Evolutionary conservation across 1,140 invertebrate genomes (phyloP).

Genomic region (Orius laevigatus): DNA sequence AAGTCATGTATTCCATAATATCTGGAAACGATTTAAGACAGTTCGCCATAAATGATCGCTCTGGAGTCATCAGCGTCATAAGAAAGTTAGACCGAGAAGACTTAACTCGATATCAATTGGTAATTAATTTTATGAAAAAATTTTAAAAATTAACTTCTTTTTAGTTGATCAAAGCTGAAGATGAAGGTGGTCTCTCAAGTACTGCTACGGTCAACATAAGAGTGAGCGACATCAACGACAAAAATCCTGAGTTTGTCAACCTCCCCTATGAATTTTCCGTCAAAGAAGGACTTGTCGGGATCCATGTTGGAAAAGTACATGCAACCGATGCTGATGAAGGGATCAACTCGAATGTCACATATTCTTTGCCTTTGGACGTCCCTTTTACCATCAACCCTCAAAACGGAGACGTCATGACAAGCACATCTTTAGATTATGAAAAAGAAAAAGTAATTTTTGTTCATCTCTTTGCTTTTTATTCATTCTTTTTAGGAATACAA

Average conservation of each 20-base stretch:
- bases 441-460: conserved; percentile 44
- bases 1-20: conserved; percentile 64
- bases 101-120: conserved; percentile 65
- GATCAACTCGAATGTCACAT: conserved; percentile 37
- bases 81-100: conserved; percentile 72
- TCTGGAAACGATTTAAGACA: conserved; percentile 72
- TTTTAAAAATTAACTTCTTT: not conserved
- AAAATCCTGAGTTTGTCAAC: conserved; percentile 62
- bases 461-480: not conserved
- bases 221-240: conserved; percentile 80
- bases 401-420: conserved; percentile 62
- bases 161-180: conserved; percentile 66
- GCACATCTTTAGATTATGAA: conserved; percentile 66
- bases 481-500: conserved; percentile 42
- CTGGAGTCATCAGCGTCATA: conserved; percentile 66
- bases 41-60: conserved; percentile 66
- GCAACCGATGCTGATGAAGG: conserved; percentile 70
- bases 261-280: conserved; percentile 64
- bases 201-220: conserved; percentile 72
- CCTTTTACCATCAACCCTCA: conserved; percentile 62
- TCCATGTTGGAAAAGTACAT: conserved; percentile 58
- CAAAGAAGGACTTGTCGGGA: conserved; percentile 55
- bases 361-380: conserved; percentile 51
- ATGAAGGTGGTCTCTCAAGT: conserved; percentile 62
- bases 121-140: conserved; percentile 25